Evolutionary conservation across 2,888 invertebrate genomes (phyloP), one percentile per base, ranked within the genome.

Genomic region (Dynastes tityus): DNA sequence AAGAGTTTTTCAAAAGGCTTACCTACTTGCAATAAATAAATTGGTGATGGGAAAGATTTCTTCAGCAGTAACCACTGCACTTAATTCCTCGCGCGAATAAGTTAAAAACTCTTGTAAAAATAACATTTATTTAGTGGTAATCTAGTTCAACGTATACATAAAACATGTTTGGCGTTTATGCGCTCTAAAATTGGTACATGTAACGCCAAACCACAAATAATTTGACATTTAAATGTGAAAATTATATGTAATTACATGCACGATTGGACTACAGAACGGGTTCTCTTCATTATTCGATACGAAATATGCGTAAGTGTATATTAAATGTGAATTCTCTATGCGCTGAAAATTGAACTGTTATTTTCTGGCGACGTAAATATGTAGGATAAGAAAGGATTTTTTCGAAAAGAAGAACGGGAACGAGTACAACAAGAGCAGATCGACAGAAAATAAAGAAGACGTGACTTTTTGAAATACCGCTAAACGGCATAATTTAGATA

Each of bases 391-490:
- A 55, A 16, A 22, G 55, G 55, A 22, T 16, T 55, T 5, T 63
- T 61, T 61, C 8, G 63, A 32, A 63, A n/a, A 32, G 63, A 63
- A 63, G 29, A 29, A 32, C 55, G 63, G 11, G 63, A 29, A 63
- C 29, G 63, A 63, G 32, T 32, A 63, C 27, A 55, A 55, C n/a
- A 29, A 63, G 32, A 27, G 29, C 63, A 29, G 63, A 11, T 32
- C 9, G 27, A 63, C 2, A 11, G 9, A 63, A 65, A 40, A 22
- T 45, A 45, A 45, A 65, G n/a, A 67, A 64, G n/a, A n/a, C 67
- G 67, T 67, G 67, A 67, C 67, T 67, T 40, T 49, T 67, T 67
- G 45, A 67, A 45, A 67, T 67, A 67, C 67, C 49, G 67, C 67
- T 67, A 67, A 67, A 9, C 67, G 67, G 67, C 2, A 45, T 67